These are phyloP conservation scores for Catharus fuscescens DNA, from an alignment of 2,113 vertebrate species.

Conservation along the genomic window DNA sequence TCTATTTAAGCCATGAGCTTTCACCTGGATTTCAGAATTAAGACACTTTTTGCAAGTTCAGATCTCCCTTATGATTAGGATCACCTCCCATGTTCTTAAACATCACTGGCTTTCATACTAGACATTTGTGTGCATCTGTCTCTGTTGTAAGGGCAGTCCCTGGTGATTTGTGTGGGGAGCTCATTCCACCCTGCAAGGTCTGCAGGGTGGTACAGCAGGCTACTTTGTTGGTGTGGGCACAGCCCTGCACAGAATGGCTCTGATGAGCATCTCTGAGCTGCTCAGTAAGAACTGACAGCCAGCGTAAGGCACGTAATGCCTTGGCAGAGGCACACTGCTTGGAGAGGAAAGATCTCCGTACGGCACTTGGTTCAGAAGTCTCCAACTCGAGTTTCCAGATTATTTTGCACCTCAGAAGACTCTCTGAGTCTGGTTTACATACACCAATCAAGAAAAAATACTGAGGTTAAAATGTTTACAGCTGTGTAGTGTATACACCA, in stretches of 20 bases:
- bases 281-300: background rate
- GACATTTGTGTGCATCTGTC: rapidly evolving
- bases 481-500: background rate
- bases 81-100: background rate
- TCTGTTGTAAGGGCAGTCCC: background rate
- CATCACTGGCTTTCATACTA: background rate
- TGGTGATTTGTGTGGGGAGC: background rate
- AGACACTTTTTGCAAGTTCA: background rate
- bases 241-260: background rate
- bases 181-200: background rate
- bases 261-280: background rate
- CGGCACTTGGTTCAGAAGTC: background rate
- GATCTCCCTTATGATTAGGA: rapidly evolving
- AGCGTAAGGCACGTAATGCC: rapidly evolving
- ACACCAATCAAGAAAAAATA: background rate
- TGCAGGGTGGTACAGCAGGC: background rate
- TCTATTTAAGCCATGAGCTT: background rate
- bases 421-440: background rate
- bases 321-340: background rate
- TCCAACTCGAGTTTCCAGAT: background rate
- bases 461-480: background rate
- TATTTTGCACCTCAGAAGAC: background rate
- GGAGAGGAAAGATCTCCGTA: background rate
- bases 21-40: background rate
- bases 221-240: background rate